Conservation (phyloP, 2,888 invertebrate genomes). For the Aspidiotus rigidus region DNA sequence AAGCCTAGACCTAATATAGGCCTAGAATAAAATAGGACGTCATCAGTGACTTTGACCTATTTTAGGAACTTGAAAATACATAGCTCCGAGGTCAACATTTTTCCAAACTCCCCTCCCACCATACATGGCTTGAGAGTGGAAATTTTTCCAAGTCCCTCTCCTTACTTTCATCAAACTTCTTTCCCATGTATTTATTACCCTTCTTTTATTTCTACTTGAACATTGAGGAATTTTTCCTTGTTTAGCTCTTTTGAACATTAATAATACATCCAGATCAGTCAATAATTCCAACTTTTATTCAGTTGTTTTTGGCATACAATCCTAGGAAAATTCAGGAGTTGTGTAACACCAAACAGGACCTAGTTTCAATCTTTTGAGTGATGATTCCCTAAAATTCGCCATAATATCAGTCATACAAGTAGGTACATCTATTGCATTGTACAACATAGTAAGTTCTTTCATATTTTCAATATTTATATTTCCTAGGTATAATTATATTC, state of each 20-base stretch:
- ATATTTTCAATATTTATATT: neutral
- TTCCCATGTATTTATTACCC: constrained; percentile 22
- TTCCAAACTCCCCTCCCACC: too few species aligned
- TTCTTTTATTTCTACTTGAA: constrained; percentile 20
- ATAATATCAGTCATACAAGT: neutral
- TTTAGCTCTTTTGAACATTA: constrained; percentile 15
- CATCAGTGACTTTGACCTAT: too few species aligned
- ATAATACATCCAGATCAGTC: constrained; percentile 5
- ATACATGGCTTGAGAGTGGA: too few species aligned
- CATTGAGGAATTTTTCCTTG: constrained; percentile 10
- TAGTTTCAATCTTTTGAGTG: constrained; percentile 39
- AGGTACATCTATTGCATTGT: neutral
- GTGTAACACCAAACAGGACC: constrained; percentile 38
- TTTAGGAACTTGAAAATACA: too few species aligned
- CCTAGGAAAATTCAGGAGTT: constrained; percentile 39
- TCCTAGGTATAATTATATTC: neutral
- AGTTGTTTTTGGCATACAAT: constrained; percentile 39
- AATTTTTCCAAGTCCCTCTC: too few species aligned
- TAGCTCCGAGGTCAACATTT: too few species aligned
- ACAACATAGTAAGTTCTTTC: neutral
- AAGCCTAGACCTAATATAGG: too few species aligned
- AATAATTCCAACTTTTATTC: too few species aligned
- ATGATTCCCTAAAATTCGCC: constrained; percentile 41
- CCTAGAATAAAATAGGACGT: too few species aligned
- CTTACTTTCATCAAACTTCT: constrained; percentile 15